Evolutionary conservation across 1,140 invertebrate genomes (phyloP), one percentile per base, ranked within the genome.

Genomic region (Papilio polyxenes): DNA sequence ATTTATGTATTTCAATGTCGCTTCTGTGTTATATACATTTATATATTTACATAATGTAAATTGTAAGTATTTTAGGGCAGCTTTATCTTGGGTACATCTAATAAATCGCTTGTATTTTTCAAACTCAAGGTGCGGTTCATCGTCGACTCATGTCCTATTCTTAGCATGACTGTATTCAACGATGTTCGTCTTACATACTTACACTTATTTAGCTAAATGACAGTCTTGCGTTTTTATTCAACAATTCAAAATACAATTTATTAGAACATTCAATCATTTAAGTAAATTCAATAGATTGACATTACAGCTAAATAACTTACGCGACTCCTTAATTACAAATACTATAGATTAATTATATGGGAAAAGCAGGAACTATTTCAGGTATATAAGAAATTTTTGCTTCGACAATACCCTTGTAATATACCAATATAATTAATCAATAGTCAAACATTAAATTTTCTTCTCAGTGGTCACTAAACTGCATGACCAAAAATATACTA

Each of bases 11-110:
- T 51, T 76, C 23, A 53, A 31, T 56, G 75, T 77, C 51, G 75
- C 75, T 77, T 77, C 49, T 77, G 48, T 53, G 51, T 13, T 77
- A 77, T 77, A 77, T 75, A 49, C 7, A 20, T 75, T 49, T 31
- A n/a, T 75, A 75, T n/a, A 20, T 20, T 75, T 44, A 17, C 44
- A 75, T 75, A 9, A 51, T 75, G 20, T 51, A 49, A 75, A 49
- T 37, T 49, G 75, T 77, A 9, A 51, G 75, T 77, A 31, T 56
- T 23, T 56, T 15, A 17, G 3, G 75, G 75, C 65, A 77, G 49
- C 49, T 51, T 48, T 53, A 56, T 53, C 48, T 53, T 77, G 23
- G 15, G 31, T 31, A 31, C 51, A 13, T 77, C 49, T 37, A 51
- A 15, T 51, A 56, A 6, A 17, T 37, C 13, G 65, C 65, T 72